Evolutionary conservation across 2,113 vertebrate species (phyloP).

Genomic region (Callipepla californica): DNA sequence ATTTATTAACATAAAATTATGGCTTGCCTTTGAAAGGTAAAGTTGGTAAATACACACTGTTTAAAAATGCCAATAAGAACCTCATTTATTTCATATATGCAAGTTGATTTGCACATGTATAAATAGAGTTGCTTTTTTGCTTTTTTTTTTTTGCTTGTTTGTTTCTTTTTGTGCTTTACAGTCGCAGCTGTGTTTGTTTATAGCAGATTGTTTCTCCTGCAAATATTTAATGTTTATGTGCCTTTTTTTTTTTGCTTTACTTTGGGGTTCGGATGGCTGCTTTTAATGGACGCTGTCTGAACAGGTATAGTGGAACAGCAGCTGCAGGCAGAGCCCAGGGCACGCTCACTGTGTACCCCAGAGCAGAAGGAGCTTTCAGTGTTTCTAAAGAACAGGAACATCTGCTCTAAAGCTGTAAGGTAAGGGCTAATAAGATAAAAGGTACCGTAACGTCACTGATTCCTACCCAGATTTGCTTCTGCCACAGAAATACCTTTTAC

Average conservation of each 20-base stretch:
- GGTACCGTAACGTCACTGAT: background rate
- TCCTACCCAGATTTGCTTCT: background rate
- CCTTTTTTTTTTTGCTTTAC: slow-evolving; percentile 73
- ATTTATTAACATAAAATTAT: slow-evolving; percentile 74
- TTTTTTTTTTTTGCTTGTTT: slow-evolving; percentile 48
- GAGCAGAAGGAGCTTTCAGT: background rate
- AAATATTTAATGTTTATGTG: slow-evolving; percentile 77
- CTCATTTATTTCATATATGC: slow-evolving; percentile 81
- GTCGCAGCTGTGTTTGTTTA: slow-evolving; percentile 40
- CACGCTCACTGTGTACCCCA: background rate
- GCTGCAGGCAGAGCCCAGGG: background rate
- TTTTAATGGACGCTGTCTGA: slow-evolving; percentile 58
- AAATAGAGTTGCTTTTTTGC: slow-evolving; percentile 71
- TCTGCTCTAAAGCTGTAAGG: background rate
- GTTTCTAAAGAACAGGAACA: background rate
- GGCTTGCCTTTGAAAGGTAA: slow-evolving; percentile 74
- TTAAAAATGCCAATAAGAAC: slow-evolving; percentile 82
- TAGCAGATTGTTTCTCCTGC: slow-evolving; percentile 53
- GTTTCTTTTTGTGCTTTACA: slow-evolving; percentile 69
- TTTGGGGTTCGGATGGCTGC: slow-evolving; percentile 49
- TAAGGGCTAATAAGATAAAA: background rate
- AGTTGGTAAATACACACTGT: slow-evolving; percentile 75
- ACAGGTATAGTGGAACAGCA: slow-evolving; percentile 61
- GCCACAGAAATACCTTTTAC: background rate
- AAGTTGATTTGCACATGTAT: slow-evolving; percentile 86